Base-by-base conservation (phyloP, 2,888 invertebrate species). In the Agapostemon virescens region DNA sequence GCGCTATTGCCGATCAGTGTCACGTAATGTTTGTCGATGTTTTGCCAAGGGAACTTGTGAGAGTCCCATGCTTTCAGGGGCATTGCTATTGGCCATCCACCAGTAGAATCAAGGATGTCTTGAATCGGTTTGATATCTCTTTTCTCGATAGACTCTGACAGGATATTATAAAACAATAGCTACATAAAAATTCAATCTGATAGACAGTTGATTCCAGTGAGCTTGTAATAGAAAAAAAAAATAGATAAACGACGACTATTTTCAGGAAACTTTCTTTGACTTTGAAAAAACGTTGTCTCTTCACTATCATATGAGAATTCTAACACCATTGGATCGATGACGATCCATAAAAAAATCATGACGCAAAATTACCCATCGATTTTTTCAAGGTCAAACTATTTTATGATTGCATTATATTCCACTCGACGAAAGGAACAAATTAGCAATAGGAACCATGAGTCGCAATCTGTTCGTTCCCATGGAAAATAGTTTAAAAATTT, bases 1-100 rank as follows among this genome's bases (percentile, higher is more conserved):
- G 81, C 82, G 42, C 77, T 84, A 26, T 55, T 77, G 20, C 84
- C 84, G 36, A 78, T 69, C 33, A 86, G 6, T 42, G 45, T 38
- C 3, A 77, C 55, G 38, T 87, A 85, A 61, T 80, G 40, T 17
- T 45, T 61, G 38, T 87, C 83, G 7, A 87, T 77, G 11, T 77
- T 80, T 61, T 87, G 87, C 87, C 87, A 87, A 0, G 69, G 17
- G 0, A 30, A 36, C 36, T 71, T 72, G 23, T 83, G 33, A 4
- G 84, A 52, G 42, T 84, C 38, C 85, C 85, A 86, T 4, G 69
- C 36, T 20, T 63, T 58, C 0, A 64, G 15, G 17, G 85, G 75
- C 86, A 86, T 86, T 4, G 84, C 72, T 26, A 86, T 70, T 9
- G 87, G 87, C 87, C 87, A 87, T 26, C 87, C 87, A 11, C 87